A percentile compares a stretch with the other conserved stretches of the same genome.
Evolutionary conservation across 2,113 vertebrate species (phyloP).

Genomic region (Pygathrix nemaeus): DNA sequence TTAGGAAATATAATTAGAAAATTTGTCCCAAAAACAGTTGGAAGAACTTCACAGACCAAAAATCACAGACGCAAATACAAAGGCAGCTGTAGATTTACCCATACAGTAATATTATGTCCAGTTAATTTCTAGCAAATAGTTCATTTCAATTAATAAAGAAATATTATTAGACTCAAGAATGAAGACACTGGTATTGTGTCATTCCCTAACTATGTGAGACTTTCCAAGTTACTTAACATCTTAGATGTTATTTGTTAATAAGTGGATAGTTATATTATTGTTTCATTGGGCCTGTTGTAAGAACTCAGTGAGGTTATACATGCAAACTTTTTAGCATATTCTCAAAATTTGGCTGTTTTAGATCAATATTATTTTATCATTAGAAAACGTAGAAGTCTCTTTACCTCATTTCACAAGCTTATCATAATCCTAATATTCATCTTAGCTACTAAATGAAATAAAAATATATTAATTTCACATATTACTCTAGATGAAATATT

Average conservation of each 20-base stretch:
- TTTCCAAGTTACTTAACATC: constrained; percentile 40
- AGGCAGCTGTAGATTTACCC: background rate
- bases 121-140: background rate
- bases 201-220: constrained; percentile 5
- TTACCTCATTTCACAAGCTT: constrained; percentile 22
- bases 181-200: background rate
- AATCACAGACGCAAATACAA: background rate
- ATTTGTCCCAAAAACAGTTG: background rate
- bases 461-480: constrained; percentile 41
- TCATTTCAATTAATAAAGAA: constrained; percentile 26
- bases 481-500: background rate
- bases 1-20: background rate
- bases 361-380: constrained; percentile 23
- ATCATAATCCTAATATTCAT: constrained; percentile 5
- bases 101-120: background rate
- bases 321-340: background rate
- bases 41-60: background rate
- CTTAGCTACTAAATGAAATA: constrained; percentile 38
- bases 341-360: background rate
- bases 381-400: constrained; percentile 3
- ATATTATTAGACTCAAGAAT: background rate
- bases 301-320: background rate
- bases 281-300: background rate
- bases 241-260: constrained; percentile 34
- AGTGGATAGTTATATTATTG: constrained; percentile 40